Evolutionary conservation across 30 jellyfish, hydroid and myxozoan genomes (phyloP).

Genomic region (Cassiopea andromeda): DNA sequence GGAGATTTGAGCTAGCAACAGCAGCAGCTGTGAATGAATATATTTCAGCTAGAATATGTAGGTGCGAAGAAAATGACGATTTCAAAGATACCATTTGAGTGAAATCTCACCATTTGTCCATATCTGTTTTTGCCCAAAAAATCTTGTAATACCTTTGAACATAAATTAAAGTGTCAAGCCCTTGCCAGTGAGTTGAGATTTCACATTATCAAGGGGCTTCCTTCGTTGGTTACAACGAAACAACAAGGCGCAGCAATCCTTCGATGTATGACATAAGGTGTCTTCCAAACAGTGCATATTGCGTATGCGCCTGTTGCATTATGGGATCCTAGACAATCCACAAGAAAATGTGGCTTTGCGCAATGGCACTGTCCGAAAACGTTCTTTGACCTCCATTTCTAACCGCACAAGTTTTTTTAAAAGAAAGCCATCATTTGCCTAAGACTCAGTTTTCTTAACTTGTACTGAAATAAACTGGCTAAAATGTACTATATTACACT

Average conservation of each 20-base stretch:
- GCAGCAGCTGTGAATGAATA: no score
- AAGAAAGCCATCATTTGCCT: no score
- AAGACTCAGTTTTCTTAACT: no score
- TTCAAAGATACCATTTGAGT: background rate
- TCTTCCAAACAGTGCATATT: conserved; percentile 14
- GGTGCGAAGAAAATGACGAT: background rate
- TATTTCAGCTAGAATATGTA: no score
- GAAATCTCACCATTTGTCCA: conserved; percentile 29
- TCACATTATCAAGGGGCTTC: background rate
- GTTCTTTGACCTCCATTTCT: no score
- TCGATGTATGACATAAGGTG: conserved; percentile 10
- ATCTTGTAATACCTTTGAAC: background rate
- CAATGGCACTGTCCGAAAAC: background rate
- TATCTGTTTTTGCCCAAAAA: background rate
- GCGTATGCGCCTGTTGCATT: conserved; percentile 9
- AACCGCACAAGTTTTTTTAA: no score
- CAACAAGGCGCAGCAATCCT: conserved; percentile 3
- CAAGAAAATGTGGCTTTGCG: background rate
- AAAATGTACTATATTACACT: no score
- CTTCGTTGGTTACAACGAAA: background rate
- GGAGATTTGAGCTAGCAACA: no score
- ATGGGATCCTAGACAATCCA: background rate
- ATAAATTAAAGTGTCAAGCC: background rate
- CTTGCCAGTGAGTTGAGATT: background rate
- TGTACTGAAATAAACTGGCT: no score